A percentile compares a stretch with the other conserved stretches of the same genome.
phyloP scores from a whole-genome alignment of 2,888 invertebrate species.

The Hyles lineata region DNA sequence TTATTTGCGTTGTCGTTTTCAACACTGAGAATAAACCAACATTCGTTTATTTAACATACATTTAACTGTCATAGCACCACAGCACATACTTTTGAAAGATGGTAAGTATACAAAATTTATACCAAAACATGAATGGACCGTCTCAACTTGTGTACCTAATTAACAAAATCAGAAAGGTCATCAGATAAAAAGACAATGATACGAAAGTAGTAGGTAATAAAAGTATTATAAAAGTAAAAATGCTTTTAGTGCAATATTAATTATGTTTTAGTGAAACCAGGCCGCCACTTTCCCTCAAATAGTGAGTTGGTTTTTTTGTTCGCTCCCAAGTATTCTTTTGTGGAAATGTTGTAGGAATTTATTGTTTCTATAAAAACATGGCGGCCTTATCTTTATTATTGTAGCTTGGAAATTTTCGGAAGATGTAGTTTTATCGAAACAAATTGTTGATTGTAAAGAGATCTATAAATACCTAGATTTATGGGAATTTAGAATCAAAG shows the following conservation, averaged over 20 bases:
- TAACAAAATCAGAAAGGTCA: too few relatives aligned
- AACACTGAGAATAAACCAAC: too few relatives aligned
- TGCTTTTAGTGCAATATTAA: conserved; percentile 23
- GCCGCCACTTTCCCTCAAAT: conserved; percentile 8
- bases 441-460: too few relatives aligned
- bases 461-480: too few relatives aligned
- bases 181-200: not conserved
- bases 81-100: too few relatives aligned
- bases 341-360: not conserved
- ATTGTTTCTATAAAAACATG: not conserved
- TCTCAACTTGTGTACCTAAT: too few relatives aligned
- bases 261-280: conserved; percentile 12
- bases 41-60: too few relatives aligned
- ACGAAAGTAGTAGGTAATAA: not conserved
- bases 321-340: conserved; percentile 1
- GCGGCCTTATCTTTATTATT: not conserved
- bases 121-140: not conserved
- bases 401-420: not conserved
- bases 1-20: too few relatives aligned
- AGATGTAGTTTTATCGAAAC: not conserved
- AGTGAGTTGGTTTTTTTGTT: not conserved
- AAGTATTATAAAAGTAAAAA: conserved; percentile 25
- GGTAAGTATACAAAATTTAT: too few relatives aligned
- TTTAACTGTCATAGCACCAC: too few relatives aligned
- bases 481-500: too few relatives aligned